Conservation (phyloP, 30 jellyfish, hydroid and myxozoan genomes). For the Calvadosia cruxmelitensis region DNA sequence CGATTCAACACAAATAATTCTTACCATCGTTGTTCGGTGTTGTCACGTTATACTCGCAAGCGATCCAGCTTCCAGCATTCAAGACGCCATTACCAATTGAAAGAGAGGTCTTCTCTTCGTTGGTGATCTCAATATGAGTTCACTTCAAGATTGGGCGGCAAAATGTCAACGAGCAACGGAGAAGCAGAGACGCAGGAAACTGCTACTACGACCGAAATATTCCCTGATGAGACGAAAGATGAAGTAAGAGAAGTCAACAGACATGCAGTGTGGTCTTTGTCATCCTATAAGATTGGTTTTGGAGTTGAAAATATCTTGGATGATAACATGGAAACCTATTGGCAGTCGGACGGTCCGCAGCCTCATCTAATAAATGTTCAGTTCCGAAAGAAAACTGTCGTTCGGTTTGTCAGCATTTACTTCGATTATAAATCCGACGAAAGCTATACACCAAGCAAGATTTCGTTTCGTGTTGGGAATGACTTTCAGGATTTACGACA, state of each 20-base stretch:
- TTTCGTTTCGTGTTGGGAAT: conserved; percentile 86
- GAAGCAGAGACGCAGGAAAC: neutral
- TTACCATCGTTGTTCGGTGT: too few species aligned
- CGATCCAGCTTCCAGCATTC: too few species aligned
- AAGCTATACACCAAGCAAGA: conserved; percentile 95
- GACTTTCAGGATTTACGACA: conserved; percentile 87
- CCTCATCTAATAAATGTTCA: conserved; percentile 90
- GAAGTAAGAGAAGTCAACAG: conserved; percentile 84
- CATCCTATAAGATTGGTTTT: conserved; percentile 94
- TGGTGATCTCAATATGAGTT: too few species aligned
- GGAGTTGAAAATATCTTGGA: conserved; percentile 79
- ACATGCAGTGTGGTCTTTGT: conserved; percentile 92
- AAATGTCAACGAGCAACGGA: neutral
- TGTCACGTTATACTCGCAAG: too few species aligned
- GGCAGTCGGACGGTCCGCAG: conserved; percentile 99
- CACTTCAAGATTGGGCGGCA: too few species aligned
- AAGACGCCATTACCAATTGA: too few species aligned
- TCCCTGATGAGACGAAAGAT: conserved; percentile 37
- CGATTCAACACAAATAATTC: too few species aligned
- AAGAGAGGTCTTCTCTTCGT: too few species aligned
- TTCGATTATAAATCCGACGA: conserved; percentile 93
- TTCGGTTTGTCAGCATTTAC: conserved; percentile 71
- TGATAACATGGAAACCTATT: conserved; percentile 63
- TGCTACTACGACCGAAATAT: conserved; percentile 5
- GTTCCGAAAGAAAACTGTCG: conserved; percentile 61